phyloP scores from a whole-genome alignment of 2,113 vertebrate species.

The Odocoileus hemionus region DNA sequence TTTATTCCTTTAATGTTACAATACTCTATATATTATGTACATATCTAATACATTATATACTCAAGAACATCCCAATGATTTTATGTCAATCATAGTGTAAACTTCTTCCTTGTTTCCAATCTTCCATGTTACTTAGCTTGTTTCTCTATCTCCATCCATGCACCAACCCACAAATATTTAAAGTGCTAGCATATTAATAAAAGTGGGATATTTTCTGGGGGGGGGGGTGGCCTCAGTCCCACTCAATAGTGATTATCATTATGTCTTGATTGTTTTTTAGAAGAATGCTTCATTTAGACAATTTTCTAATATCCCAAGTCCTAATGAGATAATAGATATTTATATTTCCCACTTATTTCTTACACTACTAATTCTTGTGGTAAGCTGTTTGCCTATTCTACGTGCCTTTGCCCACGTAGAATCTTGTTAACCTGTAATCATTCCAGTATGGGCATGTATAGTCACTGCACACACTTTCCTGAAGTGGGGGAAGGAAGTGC shows the following conservation, averaged over 20 bases:
- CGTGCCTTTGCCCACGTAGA: not conserved
- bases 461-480: not conserved
- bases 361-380: not conserved
- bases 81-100: not conserved
- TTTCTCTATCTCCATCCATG: not conserved
- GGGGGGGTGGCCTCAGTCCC: not conserved
- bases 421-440: not conserved
- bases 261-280: not conserved
- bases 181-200: not conserved
- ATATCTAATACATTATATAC: not conserved
- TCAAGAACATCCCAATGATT: not conserved
- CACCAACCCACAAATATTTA: not conserved
- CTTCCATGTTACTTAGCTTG: not conserved
- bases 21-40: not conserved
- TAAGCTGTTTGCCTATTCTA: not conserved
- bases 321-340: not conserved
- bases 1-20: not conserved
- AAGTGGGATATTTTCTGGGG: not conserved
- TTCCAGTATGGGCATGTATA: not conserved
- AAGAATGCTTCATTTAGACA: not conserved
- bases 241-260: not conserved
- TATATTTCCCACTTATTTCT: not conserved
- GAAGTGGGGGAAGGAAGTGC: not conserved
- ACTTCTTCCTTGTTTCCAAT: not conserved
- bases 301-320: not conserved